Evolutionary conservation across 2,113 vertebrate genomes (phyloP).

Genomic region (Hippocampus mohnikei): DNA sequence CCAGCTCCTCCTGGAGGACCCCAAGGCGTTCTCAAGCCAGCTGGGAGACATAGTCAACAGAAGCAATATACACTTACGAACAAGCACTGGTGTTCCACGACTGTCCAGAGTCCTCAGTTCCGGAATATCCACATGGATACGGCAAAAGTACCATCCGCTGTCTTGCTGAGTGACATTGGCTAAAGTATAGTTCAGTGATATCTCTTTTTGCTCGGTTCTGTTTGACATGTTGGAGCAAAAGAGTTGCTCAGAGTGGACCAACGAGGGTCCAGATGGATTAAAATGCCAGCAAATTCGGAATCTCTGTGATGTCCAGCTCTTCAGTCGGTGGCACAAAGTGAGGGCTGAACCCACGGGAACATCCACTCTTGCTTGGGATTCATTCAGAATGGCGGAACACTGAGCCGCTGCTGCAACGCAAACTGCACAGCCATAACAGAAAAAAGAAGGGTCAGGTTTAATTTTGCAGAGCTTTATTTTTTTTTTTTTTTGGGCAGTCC

Average conservation of each 20-base stretch:
- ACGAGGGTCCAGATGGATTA: accelerated
- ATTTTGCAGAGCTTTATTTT: background rate
- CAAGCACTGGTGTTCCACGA: conserved; percentile 23
- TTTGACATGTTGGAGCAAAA: accelerated
- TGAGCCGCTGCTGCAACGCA: background rate
- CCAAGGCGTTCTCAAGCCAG: too few species aligned
- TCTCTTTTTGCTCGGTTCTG: accelerated
- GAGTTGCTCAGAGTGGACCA: accelerated
- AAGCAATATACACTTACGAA: conserved; percentile 54
- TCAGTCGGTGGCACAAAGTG: conserved; percentile 40
- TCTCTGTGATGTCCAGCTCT: accelerated
- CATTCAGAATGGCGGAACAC: background rate
- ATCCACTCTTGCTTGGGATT: accelerated
- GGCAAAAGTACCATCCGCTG: background rate
- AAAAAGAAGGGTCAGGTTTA: background rate
- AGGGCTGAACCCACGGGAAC: conserved; percentile 12
- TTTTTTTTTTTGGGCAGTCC: too few species aligned
- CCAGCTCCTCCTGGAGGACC: too few species aligned
- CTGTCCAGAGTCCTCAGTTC: accelerated
- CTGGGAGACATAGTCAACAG: background rate
- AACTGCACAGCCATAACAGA: conserved; percentile 3
- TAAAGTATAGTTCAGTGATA: background rate
- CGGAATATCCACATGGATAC: conserved; percentile 50
- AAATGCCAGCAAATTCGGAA: conserved; percentile 39
- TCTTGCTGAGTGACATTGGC: background rate